phyloP scores from a whole-genome alignment of 2,888 invertebrate species.

The Smittia sp. region DNA sequence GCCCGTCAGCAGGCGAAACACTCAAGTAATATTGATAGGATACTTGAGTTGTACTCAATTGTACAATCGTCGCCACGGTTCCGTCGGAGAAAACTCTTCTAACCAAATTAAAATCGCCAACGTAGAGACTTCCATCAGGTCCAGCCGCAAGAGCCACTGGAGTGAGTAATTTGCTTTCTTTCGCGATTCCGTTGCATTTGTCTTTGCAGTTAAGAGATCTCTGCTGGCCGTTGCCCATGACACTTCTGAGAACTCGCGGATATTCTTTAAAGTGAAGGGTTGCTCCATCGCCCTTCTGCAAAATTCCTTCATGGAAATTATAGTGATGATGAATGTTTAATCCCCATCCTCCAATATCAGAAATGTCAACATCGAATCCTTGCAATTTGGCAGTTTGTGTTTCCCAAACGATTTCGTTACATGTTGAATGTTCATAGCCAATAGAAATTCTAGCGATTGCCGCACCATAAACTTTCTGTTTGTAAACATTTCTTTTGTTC shows the following conservation, averaged over 20 bases:
- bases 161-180: constrained; percentile 81
- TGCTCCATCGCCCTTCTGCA: constrained; percentile 97
- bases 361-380: constrained; percentile 94
- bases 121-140: constrained; percentile 94
- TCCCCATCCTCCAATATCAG: constrained; percentile 97
- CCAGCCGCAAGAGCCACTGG: constrained; percentile 93
- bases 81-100: constrained; percentile 87
- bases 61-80: constrained; percentile 82
- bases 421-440: constrained; percentile 91
- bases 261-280: constrained; percentile 91
- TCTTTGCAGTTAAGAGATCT: constrained; percentile 82
- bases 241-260: constrained; percentile 83
- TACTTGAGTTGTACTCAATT: constrained; percentile 89
- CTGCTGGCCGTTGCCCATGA: constrained; percentile 89
- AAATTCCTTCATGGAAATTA: constrained; percentile 96
- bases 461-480: constrained; percentile 90
- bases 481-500: constrained; percentile 97
- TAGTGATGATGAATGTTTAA: constrained; percentile 97
- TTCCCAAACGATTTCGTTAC: constrained; percentile 88
- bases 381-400: constrained; percentile 90
- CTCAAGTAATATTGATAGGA: constrained; percentile 96
- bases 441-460: constrained; percentile 85
- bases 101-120: constrained; percentile 95
- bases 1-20: constrained; percentile 93
- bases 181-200: constrained; percentile 79